Evolutionary conservation across 2,113 vertebrate species (phyloP), one percentile per base, ranked within the genome.

Genomic region (Gobius niger): DNA sequence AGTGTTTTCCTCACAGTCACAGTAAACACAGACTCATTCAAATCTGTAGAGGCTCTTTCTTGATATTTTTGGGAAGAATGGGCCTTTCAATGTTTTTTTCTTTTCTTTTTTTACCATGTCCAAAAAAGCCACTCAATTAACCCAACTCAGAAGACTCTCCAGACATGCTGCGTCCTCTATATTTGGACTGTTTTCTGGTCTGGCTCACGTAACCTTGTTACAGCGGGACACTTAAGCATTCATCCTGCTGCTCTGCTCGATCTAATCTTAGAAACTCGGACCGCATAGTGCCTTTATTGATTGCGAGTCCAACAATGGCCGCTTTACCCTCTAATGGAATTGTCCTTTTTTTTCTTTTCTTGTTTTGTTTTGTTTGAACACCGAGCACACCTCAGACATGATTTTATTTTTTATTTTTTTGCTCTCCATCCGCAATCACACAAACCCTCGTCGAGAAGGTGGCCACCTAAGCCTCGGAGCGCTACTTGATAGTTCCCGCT

Each of bases 331-430:
- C 18, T 54, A 54, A 54, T 54, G 52, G 52, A 54, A 34, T 34
- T 34, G 24, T 34, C 24, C 24, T 34, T 34, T 34, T 34, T 34
- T 34, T 34, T 34, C 5, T 34, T 34, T 34, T 34, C 1, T 88
- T 83, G 81, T 82, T 88, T 87, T 91, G 76, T 80, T 80, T 84
- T 85, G 86, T 89, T 86, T 81, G 85, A 90, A 82, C 87, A 83
- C 82, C 68, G 15, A 75, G 76, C 72, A 83, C 75, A 86, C 84
- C 81, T 84, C 80, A 83, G 85, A 89, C 84, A 85, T 71, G 70
- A 80, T 82, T 88, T 82, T 6, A 0, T 14, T 60, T 14, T 60
- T 60, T 60, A 7, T 42, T 60, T 41, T n/a, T 60, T 60, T 59
- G 5, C 13, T 42, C 80, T 83, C 73, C 76, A 78, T 87, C 84